Percentiles rank a stretch among this genome's conserved stretches.
Evolutionary conservation across 2,888 invertebrate species (phyloP).

Genomic region (Lochmaea capreae): DNA sequence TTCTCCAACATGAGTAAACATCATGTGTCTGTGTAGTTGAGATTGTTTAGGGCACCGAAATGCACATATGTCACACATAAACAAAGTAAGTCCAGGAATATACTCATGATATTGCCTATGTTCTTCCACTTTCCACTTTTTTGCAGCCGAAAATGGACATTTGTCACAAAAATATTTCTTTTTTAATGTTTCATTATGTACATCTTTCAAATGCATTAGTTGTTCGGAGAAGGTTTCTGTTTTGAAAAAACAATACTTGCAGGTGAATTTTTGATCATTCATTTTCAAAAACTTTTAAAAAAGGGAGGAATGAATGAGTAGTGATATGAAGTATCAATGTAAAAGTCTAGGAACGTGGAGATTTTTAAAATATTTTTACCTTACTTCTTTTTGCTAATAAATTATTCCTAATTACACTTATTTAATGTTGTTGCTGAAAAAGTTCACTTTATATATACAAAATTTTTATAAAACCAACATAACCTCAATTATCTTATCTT

Average conservation of each 20-base stretch:
- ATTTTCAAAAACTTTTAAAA: not conserved
- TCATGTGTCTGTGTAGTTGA: conserved; percentile 27
- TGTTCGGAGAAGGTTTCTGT: conserved; percentile 28
- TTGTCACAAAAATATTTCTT: conserved; percentile 25
- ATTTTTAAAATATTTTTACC: not conserved
- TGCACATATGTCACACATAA: conserved; percentile 19
- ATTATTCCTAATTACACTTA: too few species aligned
- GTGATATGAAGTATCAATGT: not conserved
- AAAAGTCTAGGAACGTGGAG: not conserved
- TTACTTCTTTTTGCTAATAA: too few species aligned
- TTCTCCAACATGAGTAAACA: conserved; percentile 24
- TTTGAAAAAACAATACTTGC: not conserved
- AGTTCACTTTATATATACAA: too few species aligned
- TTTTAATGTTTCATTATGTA: conserved; percentile 10
- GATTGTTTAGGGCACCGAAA: conserved; percentile 18
- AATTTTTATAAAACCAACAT: too few species aligned
- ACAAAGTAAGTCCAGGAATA: conserved; percentile 20
- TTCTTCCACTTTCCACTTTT: conserved; percentile 28
- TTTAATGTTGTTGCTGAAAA: too few species aligned
- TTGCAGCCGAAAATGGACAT: conserved; percentile 27
- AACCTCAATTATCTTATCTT: too few species aligned
- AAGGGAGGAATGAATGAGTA: not conserved
- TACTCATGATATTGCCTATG: conserved; percentile 25
- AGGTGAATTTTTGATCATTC: not conserved
- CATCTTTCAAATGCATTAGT: conserved; percentile 28